Percentiles rank a stretch among this genome's conserved stretches.
Evolutionary conservation across 2,888 invertebrate genomes (phyloP).

Genomic region (Tachystola acroxantha): DNA sequence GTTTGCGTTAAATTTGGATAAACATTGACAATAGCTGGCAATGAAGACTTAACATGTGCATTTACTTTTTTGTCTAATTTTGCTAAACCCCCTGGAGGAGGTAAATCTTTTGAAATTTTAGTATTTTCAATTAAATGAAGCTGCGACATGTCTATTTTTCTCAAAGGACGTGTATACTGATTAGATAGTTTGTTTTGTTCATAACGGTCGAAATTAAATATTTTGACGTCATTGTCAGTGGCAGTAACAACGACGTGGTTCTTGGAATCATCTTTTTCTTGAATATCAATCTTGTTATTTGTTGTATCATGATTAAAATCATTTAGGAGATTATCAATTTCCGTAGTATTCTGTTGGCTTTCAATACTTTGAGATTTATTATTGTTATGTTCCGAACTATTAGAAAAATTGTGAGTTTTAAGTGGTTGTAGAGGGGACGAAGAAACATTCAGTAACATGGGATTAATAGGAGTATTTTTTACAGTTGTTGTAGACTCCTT

Average conservation of each 20-base stretch:
- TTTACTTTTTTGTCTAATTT: constrained; percentile 46
- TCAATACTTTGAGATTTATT: constrained; percentile 54
- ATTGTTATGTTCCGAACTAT: constrained; percentile 61
- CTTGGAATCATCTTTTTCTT: constrained; percentile 24
- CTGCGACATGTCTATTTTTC: constrained; percentile 69
- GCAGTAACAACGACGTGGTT: constrained; percentile 35
- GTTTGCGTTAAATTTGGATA: constrained; percentile 71
- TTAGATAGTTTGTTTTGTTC: constrained; percentile 60
- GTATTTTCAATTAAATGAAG: constrained; percentile 67
- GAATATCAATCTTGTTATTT: constrained; percentile 44
- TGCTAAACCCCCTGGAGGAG: constrained; percentile 40
- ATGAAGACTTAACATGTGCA: constrained; percentile 34
- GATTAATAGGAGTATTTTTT: constrained; percentile 56
- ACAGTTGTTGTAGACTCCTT: constrained; percentile 47
- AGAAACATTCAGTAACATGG: constrained; percentile 63
- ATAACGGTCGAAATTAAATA: constrained; percentile 74
- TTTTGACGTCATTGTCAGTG: constrained; percentile 60
- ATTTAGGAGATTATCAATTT: constrained; percentile 59
- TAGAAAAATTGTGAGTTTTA: constrained; percentile 66
- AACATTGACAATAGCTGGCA: constrained; percentile 65
- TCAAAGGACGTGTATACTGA: constrained; percentile 52
- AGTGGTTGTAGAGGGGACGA: constrained; percentile 69
- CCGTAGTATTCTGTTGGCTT: constrained; percentile 52
- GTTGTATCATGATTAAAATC: constrained; percentile 45
- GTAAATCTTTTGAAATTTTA: constrained; percentile 67